phyloP scores from a whole-genome alignment of 2,888 invertebrate genomes.

The Meteorus colon region DNA sequence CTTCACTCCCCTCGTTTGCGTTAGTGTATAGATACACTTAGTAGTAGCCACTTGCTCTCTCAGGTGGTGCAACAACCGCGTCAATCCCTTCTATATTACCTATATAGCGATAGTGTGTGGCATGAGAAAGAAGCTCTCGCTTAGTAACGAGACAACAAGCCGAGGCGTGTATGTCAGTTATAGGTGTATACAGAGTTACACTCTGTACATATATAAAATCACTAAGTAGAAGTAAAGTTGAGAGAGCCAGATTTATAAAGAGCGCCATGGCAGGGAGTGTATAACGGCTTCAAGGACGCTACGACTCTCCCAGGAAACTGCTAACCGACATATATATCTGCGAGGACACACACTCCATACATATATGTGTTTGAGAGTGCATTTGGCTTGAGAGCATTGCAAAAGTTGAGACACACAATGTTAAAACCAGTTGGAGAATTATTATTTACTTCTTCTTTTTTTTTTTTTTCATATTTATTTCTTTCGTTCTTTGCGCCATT shows the following conservation, averaged over 20 bases:
- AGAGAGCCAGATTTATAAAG: conserved; percentile 15
- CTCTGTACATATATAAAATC: conserved; percentile 50
- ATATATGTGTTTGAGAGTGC: conserved; percentile 31
- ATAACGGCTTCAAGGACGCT: conserved; percentile 69
- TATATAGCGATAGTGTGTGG: conserved; percentile 14
- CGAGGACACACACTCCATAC: conserved; percentile 61
- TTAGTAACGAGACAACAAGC: conserved; percentile 47
- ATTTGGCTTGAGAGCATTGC: conserved; percentile 41
- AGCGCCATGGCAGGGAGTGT: conserved; percentile 59
- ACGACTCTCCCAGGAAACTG: conserved; percentile 69
- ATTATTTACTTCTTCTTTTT: not conserved
- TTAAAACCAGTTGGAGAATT: conserved; percentile 51
- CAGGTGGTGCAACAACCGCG: conserved; percentile 30
- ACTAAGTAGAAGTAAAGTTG: conserved; percentile 35
- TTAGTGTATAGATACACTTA: conserved; percentile 11
- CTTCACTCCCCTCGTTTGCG: conserved; percentile 14
- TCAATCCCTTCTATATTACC: conserved; percentile 5
- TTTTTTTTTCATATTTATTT: not conserved
- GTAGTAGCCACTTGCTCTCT: conserved; percentile 9
- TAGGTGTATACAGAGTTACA: conserved; percentile 53
- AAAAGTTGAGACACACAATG: conserved; percentile 31
- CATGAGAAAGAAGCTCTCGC: conserved; percentile 32
- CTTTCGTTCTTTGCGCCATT: not conserved
- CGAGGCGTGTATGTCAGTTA: conserved; percentile 60
- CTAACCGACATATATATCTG: conserved; percentile 64